Evolutionary conservation across 2,888 invertebrate genomes (phyloP), one percentile per base, ranked within the genome.

Genomic region (Campopleginae sp.): DNA sequence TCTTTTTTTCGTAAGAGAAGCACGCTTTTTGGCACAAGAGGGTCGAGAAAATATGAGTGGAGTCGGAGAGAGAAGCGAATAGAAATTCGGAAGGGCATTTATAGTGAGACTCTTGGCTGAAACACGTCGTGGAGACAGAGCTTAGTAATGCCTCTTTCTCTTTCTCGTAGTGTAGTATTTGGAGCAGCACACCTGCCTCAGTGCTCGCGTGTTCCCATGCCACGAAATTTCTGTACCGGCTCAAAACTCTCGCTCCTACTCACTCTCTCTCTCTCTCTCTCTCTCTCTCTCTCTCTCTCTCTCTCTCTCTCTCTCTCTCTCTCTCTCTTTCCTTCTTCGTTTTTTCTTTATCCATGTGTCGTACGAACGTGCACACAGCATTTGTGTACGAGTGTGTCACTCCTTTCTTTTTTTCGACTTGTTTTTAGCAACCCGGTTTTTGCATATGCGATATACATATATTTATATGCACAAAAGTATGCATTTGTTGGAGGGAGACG

Each of bases 121-220:
- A 80, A 81, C 84, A 61, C 82, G 76, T 85, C 70, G 75, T 42
- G 42, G 76, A 85, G 75, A 79, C 79, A 85, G 78, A 78, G 72
- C 71, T 80, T 75, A 68, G 74, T 61, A 51, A 70, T 48, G 54
- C 71, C 61, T 48, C 48, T 84, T 78, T 81, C 58, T 79, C 66
- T 82, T 63, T 61, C 68, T 65, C 76, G 38, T 61, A 0, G 38
- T n/a, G n/a, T 38, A 68, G 79, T 75, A 86, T 86, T 85, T 86
- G 74, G 77, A 86, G 78, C 86, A 86, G 79, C 86, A 86, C 87
- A 87, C 88, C 87, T 84, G 87, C 87, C 87, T 87, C 84, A 74
- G 87, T 86, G 58, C 82, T 87, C 77, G 74, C 71, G 87, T 88
- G 89, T 89, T 88, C 89, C 85, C 86, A 86, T 89, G 88, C 86